Conservation (phyloP, 2,888 invertebrate genomes). For the Drosophila maculinotata region DNA sequence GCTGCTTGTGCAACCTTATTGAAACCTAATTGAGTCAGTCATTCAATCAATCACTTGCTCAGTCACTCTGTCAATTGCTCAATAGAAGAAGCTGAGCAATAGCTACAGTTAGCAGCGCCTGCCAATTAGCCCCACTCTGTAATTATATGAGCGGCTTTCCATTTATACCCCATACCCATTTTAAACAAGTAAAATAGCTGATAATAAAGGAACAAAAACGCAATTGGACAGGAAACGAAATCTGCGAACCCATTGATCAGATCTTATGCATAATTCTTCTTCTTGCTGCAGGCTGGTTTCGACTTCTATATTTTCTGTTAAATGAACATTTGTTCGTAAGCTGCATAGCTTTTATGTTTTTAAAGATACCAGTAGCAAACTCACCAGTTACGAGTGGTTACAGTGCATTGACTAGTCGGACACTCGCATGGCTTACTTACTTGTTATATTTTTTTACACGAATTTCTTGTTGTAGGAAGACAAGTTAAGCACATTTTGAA, state of each 20-base stretch:
- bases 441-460: background rate
- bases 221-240: too few relatives aligned
- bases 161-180: too few relatives aligned
- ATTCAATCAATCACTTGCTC: constrained; percentile 18
- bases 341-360: too few relatives aligned
- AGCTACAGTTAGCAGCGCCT: constrained; percentile 11
- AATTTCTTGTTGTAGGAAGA: background rate
- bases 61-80: constrained; percentile 21
- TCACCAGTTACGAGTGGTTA: background rate
- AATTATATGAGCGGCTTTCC: too few relatives aligned
- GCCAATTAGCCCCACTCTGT: constrained; percentile 3
- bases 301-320: too few relatives aligned
- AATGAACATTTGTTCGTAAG: too few relatives aligned
- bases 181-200: too few relatives aligned
- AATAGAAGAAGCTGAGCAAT: constrained; percentile 11
- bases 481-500: constrained; percentile 8
- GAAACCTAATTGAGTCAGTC: constrained; percentile 67
- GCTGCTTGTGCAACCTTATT: constrained; percentile 47
- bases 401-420: background rate
- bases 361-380: too few relatives aligned
- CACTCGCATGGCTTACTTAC: background rate
- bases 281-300: too few relatives aligned
- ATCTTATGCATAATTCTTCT: too few relatives aligned
- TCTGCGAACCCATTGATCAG: too few relatives aligned
- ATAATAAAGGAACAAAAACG: too few relatives aligned